Base-by-base conservation (phyloP, 2,888 invertebrate species). In the Alcis repandata region DNA sequence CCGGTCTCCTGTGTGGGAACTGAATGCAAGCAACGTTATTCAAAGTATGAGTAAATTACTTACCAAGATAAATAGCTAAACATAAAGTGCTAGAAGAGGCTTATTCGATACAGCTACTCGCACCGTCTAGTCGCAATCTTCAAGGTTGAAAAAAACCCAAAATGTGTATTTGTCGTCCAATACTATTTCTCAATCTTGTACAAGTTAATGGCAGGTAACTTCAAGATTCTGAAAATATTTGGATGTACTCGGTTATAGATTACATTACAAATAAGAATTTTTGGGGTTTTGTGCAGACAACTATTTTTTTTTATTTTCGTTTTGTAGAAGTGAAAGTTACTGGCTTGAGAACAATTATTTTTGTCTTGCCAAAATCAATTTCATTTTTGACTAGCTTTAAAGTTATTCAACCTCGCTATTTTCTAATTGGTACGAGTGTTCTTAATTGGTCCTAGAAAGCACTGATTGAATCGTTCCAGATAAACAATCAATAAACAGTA, bases 1-100 rank as follows among this genome's bases (percentile, higher is more conserved):
- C 59, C 62, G 41, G 51, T 69, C 57, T 49, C 51, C 45, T 49
- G 54, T 67, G 11, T 70, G 71, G 62, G 71, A 69, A 70, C 52
- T 45, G 48, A 67, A 63, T 63, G 60, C 58, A 62, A 62, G 45
- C 11, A n/a, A 53, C n/a, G 36, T 32, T 54, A 52, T 59, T 41
- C 22, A 13, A 22, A 20, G 13, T 13, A 20, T 51, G 4, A 51
- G 17, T 27, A n/a, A n/a, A 51, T 51, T 36, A 51, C 4, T 36
- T 33, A 36, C 10, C 15, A 15, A 45, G 1, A 19, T 19, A 2
- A 8, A 17, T 36, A 11, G 9, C 6, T 36, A 36, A 11, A 9
- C 36, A 36, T 4, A 27, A 36, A 36, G 3, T 36, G 2, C 36
- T 3, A 36, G 36, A 11, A 3, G 1, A 36, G 36, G 6, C 27